A percentile compares a stretch with the other conserved stretches of the same genome.
These are phyloP conservation scores for Drosophila sproati DNA, from an alignment of 1,140 invertebrate species.

Conservation along the genomic window DNA sequence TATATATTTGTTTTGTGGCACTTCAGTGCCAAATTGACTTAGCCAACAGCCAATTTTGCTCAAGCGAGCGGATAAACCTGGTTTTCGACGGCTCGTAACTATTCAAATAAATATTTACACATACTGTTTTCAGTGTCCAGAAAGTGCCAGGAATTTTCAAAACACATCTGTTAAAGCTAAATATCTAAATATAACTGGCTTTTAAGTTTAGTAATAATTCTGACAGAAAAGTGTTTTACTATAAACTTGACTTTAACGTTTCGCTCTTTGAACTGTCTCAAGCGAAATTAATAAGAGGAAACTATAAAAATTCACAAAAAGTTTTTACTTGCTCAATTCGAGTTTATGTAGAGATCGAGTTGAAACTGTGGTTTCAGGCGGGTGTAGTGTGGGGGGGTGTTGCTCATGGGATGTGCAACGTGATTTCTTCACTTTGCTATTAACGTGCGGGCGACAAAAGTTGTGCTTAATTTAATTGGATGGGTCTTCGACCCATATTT, in stretches of 20 bases:
- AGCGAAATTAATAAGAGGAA: constrained; percentile 18
- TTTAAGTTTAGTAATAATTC: not conserved
- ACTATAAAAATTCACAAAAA: constrained; percentile 23
- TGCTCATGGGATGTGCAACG: constrained; percentile 29
- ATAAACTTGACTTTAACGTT: constrained; percentile 5
- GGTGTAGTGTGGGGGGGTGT: not conserved
- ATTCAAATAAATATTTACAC: constrained; percentile 10
- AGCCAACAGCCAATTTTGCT: constrained; percentile 45
- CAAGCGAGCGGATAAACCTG: constrained; percentile 43
- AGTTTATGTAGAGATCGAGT: constrained; percentile 33
- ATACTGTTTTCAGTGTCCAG: too few relatives aligned
- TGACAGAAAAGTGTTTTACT: not conserved
- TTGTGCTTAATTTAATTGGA: constrained; percentile 53
- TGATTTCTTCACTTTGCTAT: not conserved
- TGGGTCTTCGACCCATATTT: constrained; percentile 91
- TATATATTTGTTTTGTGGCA: not conserved
- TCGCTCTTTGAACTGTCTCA: constrained; percentile 12
- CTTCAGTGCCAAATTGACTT: constrained; percentile 44
- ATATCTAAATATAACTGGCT: not conserved
- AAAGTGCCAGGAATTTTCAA: not conserved
- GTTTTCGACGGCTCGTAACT: constrained; percentile 32
- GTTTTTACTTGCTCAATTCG: constrained; percentile 25
- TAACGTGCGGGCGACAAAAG: constrained; percentile 8
- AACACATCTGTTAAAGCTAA: not conserved
- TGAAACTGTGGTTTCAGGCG: constrained; percentile 29